phyloP scores from a whole-genome alignment of 2,113 vertebrate genomes.

The Gambusia affinis region DNA sequence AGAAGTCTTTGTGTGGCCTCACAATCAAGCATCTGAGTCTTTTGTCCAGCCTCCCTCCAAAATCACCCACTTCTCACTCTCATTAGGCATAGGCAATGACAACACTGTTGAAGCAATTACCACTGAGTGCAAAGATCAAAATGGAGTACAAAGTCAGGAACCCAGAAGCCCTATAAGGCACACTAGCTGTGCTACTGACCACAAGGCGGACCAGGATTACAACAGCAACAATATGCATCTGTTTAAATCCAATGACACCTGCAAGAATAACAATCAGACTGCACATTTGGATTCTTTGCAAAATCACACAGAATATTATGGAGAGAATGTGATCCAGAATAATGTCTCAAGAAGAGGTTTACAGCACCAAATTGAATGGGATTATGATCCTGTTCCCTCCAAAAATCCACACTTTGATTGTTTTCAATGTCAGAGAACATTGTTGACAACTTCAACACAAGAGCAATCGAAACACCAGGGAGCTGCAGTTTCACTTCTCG shows the following conservation, averaged over 20 bases:
- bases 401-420: constrained; percentile 13
- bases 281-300: constrained; percentile 27
- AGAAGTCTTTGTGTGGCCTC: constrained; percentile 2
- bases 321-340: neutral
- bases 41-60: constrained; percentile 6
- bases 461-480: constrained; percentile 1
- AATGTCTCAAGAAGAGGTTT: neutral
- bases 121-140: neutral
- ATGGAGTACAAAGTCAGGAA: constrained; percentile 8
- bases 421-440: constrained; percentile 1
- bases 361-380: constrained; percentile 9
- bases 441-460: neutral
- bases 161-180: constrained; percentile 1
- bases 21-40: neutral
- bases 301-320: neutral
- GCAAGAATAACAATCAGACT: neutral
- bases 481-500: constrained; percentile 16
- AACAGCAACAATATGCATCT: neutral
- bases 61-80: neutral
- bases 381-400: constrained; percentile 7
- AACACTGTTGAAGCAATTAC: neutral
- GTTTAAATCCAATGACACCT: constrained; percentile 3
- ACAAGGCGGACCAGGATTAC: neutral
- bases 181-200: neutral
- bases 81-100: constrained; percentile 13